Base-by-base conservation (phyloP, 2,888 invertebrate species). In the Eumacrocentrus americanus region DNA sequence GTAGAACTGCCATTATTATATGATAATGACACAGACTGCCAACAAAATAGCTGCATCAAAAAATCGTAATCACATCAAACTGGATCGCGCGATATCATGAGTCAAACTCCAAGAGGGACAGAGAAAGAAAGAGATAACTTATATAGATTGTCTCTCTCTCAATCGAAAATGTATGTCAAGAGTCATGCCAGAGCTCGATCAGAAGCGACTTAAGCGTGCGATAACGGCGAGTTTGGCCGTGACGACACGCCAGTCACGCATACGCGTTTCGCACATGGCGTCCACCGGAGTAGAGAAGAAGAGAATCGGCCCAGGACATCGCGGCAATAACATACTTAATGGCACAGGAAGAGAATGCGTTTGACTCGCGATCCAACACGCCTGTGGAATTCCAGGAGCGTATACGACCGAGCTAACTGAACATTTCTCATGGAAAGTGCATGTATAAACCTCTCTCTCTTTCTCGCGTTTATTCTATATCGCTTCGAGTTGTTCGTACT, bases 311-410 rank as follows among this genome's bases (percentile, higher is more conserved):
- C 42, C 50, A 64, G 42, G 38, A 58, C 59, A 65, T 62, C 57
- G 50, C 53, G 60, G 71, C 74, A 73, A 76, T 75, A 74, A 73
- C 70, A 71, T 74, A 73, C 70, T 71, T 75, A 74, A 76, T 74
- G 73, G 74, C 70, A 69, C 69, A 70, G 74, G 71, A 72, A 76
- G 74, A 72, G 76, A 76, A 76, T 76, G 76, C 74, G 76, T 70
- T 75, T 72, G 75, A 73, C 74, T 76, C 71, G 74, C 76, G 71
- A 76, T 75, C 74, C 76, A 76, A 76, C 77, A 77, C 72, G 75
- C 71, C 69, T 69, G 65, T 69, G 77, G 77, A 77, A 77, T 77
- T 72, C 72, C 67, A 72, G 70, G 74, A 74, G 74, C 69, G 58
- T 60, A 56, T 62, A 59, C 55, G 46, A 69, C 67, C 20, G n/a